Conservation (phyloP, 2,113 vertebrate species). For the Colistium nudipinnis region DNA sequence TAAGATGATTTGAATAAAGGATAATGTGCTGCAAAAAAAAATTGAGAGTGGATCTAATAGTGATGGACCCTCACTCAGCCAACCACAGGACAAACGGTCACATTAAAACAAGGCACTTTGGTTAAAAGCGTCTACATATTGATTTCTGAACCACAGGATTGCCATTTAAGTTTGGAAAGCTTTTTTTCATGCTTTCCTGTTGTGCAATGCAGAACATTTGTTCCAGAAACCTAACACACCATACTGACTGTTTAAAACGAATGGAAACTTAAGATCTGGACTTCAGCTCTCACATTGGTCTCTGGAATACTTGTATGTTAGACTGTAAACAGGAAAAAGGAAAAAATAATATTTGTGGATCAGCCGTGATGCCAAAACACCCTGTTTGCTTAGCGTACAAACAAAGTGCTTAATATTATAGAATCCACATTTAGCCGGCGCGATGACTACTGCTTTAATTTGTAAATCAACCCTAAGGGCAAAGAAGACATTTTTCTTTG, state of each 20-base stretch:
- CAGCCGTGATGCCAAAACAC: conserved; percentile 39
- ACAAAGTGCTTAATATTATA: conserved; percentile 45
- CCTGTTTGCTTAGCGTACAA: conserved; percentile 39
- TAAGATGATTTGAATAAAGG: neutral
- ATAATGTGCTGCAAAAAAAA: neutral
- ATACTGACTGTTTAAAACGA: neutral
- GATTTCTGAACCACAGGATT: neutral
- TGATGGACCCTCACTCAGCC: neutral
- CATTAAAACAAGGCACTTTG: neutral
- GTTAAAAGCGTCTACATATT: neutral
- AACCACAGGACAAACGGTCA: neutral
- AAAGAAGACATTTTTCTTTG: conserved; percentile 42
- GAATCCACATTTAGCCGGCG: conserved; percentile 49
- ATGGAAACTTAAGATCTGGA: neutral
- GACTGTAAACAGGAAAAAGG: neutral
- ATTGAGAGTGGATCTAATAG: neutral
- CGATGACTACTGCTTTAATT: conserved; percentile 18
- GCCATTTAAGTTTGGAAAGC: neutral
- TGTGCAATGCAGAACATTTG: neutral
- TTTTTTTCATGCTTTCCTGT: conserved; percentile 6
- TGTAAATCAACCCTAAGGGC: conserved; percentile 43
- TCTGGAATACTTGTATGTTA: neutral
- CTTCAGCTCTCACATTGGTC: neutral
- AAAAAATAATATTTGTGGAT: neutral
- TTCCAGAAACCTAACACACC: neutral